Conservation (phyloP, 2,113 vertebrate genomes). For the Ptilonorhynchus violaceus region DNA sequence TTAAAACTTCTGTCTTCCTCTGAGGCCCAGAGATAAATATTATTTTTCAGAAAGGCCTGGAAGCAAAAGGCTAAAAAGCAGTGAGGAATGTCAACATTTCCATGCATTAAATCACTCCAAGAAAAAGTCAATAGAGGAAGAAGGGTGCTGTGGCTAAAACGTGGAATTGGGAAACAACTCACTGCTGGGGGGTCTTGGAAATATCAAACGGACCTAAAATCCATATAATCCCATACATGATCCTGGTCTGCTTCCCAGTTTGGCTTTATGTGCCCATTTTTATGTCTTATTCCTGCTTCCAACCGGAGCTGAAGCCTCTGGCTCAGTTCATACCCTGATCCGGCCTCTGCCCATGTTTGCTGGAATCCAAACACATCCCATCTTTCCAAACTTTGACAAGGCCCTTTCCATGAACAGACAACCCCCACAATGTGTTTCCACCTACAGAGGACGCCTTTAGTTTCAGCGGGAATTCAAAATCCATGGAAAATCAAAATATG, state of each 20-base stretch:
- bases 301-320: rapidly evolving
- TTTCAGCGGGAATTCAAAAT: not conserved
- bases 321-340: not conserved
- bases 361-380: not conserved
- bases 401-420: not conserved
- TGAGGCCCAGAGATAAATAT: not conserved
- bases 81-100: not conserved
- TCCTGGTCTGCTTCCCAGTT: not conserved
- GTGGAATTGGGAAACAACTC: not conserved
- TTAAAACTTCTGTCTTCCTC: not conserved
- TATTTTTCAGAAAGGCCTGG: not conserved
- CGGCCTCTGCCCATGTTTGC: not conserved
- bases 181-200: not conserved
- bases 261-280: not conserved
- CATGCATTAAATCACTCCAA: not conserved
- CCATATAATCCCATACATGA: not conserved
- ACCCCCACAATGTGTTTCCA: not conserved
- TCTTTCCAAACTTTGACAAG: not conserved
- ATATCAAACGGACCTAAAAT: not conserved
- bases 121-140: not conserved
- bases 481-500: not conserved
- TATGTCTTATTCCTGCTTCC: not conserved
- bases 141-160: not conserved
- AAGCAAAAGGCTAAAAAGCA: not conserved
- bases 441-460: not conserved